phyloP scores from a whole-genome alignment of 2,888 invertebrate genomes.

The Neria commutata region DNA sequence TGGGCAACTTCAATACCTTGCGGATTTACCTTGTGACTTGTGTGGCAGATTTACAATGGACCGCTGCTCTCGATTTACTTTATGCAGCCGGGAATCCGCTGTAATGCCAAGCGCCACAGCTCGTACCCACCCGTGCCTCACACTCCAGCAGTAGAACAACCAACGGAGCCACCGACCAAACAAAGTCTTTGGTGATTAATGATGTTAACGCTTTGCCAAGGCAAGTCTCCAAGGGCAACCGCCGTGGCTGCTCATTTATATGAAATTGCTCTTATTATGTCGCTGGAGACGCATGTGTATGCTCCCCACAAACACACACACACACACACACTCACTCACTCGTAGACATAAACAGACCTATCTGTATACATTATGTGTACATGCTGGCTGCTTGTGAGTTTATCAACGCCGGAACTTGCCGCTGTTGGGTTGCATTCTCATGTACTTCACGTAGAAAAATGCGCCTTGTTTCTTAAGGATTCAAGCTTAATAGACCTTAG shows the following conservation, averaged over 20 bases:
- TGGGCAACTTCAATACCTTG: no score
- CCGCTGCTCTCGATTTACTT: constrained; percentile 2
- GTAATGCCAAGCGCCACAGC: no score
- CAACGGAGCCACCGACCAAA: no score
- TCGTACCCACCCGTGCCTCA: no score
- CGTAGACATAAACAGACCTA: no score
- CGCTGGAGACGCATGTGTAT: not conserved
- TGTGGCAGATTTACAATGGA: constrained; percentile 2
- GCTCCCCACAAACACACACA: no score
- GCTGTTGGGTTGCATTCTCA: not conserved
- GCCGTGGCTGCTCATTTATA: constrained; percentile 1
- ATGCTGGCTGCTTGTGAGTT: no score
- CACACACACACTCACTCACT: no score
- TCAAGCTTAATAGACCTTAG: not conserved
- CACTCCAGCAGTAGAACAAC: no score
- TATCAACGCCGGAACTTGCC: not conserved
- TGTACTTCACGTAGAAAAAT: not conserved
- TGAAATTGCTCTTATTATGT: not conserved
- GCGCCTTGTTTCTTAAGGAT: not conserved
- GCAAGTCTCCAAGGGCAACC: no score
- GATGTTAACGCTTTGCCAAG: not conserved
- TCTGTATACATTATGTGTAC: no score
- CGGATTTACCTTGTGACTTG: not conserved
- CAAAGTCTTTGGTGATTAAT: not conserved
- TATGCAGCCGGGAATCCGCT: not conserved